These are phyloP conservation scores for Trachurus trachurus DNA, from an alignment of 2,797 vertebrate genomes.

Conservation along the genomic window DNA sequence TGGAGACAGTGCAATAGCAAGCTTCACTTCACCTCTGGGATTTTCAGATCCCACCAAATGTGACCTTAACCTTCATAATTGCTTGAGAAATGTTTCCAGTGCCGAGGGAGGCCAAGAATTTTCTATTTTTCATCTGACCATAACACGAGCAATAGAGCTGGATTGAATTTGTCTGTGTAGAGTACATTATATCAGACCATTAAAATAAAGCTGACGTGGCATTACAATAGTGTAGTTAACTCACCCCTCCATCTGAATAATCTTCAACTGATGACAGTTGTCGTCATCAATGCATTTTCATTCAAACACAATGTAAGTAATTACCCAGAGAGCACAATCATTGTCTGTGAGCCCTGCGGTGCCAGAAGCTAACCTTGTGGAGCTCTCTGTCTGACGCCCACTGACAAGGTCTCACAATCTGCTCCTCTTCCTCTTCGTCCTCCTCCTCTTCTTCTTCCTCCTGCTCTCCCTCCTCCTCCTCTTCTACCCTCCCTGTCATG, in stretches of 20 bases:
- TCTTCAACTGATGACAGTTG: conserved; percentile 38
- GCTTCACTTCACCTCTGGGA: conserved; percentile 48
- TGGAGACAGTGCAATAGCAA: conserved; percentile 74
- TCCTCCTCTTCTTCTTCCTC: conserved; percentile 58
- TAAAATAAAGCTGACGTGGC: conserved; percentile 66
- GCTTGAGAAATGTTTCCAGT: conserved; percentile 45
- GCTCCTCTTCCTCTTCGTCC: conserved; percentile 65
- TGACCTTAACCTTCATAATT: conserved; percentile 38
- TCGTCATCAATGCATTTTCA: conserved; percentile 40
- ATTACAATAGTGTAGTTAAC: conserved; percentile 48
- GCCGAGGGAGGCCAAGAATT: conserved; percentile 30
- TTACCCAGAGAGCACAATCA: conserved; percentile 53
- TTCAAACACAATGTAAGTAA: conserved; percentile 14
- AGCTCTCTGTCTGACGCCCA: conserved; percentile 85
- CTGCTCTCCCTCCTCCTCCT: conserved; percentile 53
- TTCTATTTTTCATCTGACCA: conserved; percentile 22
- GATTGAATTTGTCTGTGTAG: conserved; percentile 32
- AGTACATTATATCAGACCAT: conserved; percentile 29
- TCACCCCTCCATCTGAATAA: conserved; percentile 35
- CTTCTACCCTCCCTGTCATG: conserved; percentile 52
- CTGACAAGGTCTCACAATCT: conserved; percentile 56
- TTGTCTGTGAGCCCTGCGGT: conserved; percentile 89
- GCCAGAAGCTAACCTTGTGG: conserved; percentile 87
- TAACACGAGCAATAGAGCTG: conserved; percentile 22
- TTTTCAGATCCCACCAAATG: conserved; percentile 42